Evolutionary conservation across 1,140 invertebrate species (phyloP), one percentile per base, ranked within the genome.

Genomic region (Nilaparvata lugens): DNA sequence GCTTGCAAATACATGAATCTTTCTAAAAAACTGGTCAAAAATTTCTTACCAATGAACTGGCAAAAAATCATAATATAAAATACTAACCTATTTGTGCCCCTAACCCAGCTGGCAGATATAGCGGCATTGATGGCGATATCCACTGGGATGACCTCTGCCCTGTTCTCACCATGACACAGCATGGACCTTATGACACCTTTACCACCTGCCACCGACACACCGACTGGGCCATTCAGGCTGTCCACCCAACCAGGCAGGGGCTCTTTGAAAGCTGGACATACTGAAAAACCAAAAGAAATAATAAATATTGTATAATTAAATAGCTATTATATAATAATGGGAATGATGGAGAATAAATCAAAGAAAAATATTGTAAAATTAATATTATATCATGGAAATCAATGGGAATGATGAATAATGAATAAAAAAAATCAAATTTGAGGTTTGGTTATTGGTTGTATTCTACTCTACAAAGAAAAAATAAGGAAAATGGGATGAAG

Each of bases 141-240:
- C 3, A 85, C 82, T 2, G 84, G 84, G n/a, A 86, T 75, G 3
- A 86, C 70, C 68, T 86, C 82, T 16, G 79, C 78, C 38, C 70
- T 72, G 16, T 74, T 73, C 18, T 73, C 66, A 16, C 56, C 56
- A 54, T 75, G 71, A 54, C 78, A 75, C 25, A 76, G 69, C 74
- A 83, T 76, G 1, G 77, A 78, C 16, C 81, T 73, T 19, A 86
- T 68, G 13, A 83, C 70, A 18, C 84, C 84, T 70, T 81, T 80
- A 19, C 80, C 81, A 56, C 71, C 68, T 9, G 68, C 75, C 1
- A 73, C 69, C 2, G 76, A 60, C 0, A 77, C 52, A 14, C 76
- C 83, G 67, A 81, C 79, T 2, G 83, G 81, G 14, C 85, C 85
- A 70, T 86, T 83, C 58, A 83, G 74, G 69, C 83, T 86, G 65